Evolutionary conservation across 2,113 vertebrate genomes (phyloP).

Genomic region (Plecotus auritus): DNA sequence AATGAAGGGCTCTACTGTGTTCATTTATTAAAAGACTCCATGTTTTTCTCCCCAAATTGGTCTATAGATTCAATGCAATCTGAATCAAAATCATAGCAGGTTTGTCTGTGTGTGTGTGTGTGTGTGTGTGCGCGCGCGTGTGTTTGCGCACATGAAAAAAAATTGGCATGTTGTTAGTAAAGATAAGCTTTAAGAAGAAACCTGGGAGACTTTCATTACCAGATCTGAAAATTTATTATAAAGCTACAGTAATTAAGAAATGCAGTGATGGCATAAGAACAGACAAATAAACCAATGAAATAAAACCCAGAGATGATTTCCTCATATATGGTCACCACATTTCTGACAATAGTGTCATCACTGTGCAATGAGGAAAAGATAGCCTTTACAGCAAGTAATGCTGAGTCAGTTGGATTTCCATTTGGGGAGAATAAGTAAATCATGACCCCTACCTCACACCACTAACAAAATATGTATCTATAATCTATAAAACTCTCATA

Average conservation of each 20-base stretch:
- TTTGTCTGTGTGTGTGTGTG: not conserved
- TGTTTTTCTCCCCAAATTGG: not conserved
- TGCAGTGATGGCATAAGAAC: not conserved
- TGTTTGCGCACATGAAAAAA: not conserved
- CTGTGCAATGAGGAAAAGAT: not conserved
- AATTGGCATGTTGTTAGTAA: not conserved
- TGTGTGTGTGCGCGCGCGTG: not conserved
- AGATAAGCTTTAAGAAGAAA: not conserved
- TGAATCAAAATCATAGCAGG: not conserved
- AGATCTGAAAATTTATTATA: not conserved
- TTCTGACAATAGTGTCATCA: not conserved
- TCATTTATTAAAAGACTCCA: not conserved
- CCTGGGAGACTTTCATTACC: not conserved
- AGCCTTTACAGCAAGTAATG: not conserved
- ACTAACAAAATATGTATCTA: not conserved
- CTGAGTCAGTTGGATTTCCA: not conserved
- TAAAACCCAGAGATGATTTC: not conserved
- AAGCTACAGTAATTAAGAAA: not conserved
- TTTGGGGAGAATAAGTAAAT: not conserved
- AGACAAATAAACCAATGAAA: not conserved
- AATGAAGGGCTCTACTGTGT: not conserved
- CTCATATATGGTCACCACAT: not conserved
- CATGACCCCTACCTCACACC: not conserved
- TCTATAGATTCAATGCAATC: not conserved
- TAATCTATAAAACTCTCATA: not conserved